A percentile compares a stretch with the other conserved stretches of the same genome.
These are phyloP conservation scores for Reinhardtius hippoglossoides DNA, from an alignment of 2,113 vertebrate genomes.

Conservation along the genomic window DNA sequence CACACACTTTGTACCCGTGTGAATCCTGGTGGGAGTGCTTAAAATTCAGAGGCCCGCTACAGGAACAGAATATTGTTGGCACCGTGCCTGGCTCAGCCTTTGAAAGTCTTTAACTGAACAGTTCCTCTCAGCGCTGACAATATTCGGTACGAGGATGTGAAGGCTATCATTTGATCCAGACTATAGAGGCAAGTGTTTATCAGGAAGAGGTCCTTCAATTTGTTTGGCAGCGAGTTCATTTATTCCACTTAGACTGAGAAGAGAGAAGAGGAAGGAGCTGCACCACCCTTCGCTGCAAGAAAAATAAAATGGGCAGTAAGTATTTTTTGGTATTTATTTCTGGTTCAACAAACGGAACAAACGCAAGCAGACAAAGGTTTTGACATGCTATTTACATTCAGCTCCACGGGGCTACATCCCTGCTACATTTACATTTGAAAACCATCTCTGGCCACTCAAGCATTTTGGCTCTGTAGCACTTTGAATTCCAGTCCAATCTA, in stretches of 20 bases:
- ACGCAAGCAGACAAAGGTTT: constrained; percentile 8
- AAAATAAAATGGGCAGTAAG: constrained; percentile 13
- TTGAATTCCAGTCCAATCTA: no score
- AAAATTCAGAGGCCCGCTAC: constrained; percentile 9
- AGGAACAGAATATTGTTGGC: constrained; percentile 43
- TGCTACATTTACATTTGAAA: neutral
- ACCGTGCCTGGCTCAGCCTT: constrained; percentile 33
- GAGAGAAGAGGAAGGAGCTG: constrained; percentile 4
- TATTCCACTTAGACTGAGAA: constrained; percentile 17
- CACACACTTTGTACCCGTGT: constrained; percentile 1
- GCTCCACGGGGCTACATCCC: neutral
- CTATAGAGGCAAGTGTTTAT: constrained; percentile 35
- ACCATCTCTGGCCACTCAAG: neutral
- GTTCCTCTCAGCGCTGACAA: constrained; percentile 33
- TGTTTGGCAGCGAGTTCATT: constrained; percentile 34
- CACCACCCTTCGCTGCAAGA: neutral
- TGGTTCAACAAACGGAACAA: constrained; percentile 34
- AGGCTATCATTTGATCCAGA: constrained; percentile 49
- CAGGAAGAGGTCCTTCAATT: constrained; percentile 20
- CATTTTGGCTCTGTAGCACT: neutral
- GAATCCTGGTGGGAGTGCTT: constrained; percentile 25
- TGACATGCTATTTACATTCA: constrained; percentile 4
- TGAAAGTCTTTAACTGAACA: constrained; percentile 43
- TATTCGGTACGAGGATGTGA: constrained; percentile 32
- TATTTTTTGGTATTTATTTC: constrained; percentile 18